phyloP scores from a whole-genome alignment of 2,888 invertebrate genomes.

The Copidosoma aretas region DNA sequence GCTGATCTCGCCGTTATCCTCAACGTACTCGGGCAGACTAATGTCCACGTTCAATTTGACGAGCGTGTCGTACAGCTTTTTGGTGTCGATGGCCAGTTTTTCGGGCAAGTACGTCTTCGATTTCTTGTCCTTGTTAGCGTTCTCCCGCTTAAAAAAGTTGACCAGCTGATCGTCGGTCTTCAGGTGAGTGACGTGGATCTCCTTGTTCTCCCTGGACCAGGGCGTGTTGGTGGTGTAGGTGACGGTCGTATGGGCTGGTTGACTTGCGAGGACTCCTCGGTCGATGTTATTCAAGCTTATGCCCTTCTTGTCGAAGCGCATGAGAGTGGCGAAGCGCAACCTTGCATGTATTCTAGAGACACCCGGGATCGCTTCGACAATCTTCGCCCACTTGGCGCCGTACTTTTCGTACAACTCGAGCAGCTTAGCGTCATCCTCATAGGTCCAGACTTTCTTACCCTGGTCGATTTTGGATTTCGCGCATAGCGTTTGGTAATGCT shows the following conservation, averaged over 20 bases:
- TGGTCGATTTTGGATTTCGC: conserved; percentile 34
- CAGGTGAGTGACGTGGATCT: conserved; percentile 34
- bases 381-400: conserved; percentile 64
- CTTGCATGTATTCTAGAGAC: conserved; percentile 69
- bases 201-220: conserved; percentile 36
- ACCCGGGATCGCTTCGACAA: conserved; percentile 65
- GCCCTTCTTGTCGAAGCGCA: conserved; percentile 28
- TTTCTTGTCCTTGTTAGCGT: conserved; percentile 47
- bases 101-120: conserved; percentile 54
- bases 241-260: conserved; percentile 17
- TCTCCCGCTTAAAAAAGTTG: conserved; percentile 46
- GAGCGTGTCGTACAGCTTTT: conserved; percentile 60
- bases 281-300: conserved; percentile 11
- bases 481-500: conserved; percentile 67
- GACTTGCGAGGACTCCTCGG: not conserved
- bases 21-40: conserved; percentile 43
- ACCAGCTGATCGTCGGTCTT: conserved; percentile 51
- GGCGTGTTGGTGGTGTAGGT: conserved; percentile 32
- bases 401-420: conserved; percentile 64
- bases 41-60: conserved; percentile 51
- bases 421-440: conserved; percentile 69
- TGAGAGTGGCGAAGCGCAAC: conserved; percentile 63
- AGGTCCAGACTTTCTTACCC: conserved; percentile 65
- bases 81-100: conserved; percentile 60
- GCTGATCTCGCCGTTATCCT: conserved; percentile 39